These are phyloP conservation scores for Portunus trituberculatus DNA, from an alignment of 1,140 invertebrate genomes.

Conservation along the genomic window DNA sequence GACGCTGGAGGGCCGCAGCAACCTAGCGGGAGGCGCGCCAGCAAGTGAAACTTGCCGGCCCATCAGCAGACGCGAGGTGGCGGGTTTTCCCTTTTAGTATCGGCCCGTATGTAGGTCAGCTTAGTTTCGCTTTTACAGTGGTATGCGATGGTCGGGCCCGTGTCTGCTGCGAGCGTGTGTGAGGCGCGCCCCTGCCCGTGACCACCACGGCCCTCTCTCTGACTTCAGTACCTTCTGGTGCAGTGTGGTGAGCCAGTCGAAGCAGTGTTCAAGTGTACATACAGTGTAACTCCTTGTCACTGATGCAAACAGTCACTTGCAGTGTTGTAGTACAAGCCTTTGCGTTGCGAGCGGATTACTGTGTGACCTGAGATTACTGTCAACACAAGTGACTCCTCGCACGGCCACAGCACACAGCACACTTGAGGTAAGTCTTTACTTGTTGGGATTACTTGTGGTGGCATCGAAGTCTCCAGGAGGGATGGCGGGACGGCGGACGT, in stretches of 20 bases:
- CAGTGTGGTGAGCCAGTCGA: slow-evolving; percentile 62
- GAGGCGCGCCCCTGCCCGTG: slow-evolving; percentile 71
- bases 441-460: slow-evolving; percentile 50
- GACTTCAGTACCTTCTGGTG: slow-evolving; percentile 60
- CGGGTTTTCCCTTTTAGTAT: slow-evolving; percentile 75
- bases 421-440: slow-evolving; percentile 49
- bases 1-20: slow-evolving; percentile 43
- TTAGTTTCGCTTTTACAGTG: slow-evolving; percentile 75
- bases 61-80: slow-evolving; percentile 67
- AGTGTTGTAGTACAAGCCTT: slow-evolving; percentile 56
- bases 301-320: slow-evolving; percentile 34
- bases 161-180: slow-evolving; percentile 74
- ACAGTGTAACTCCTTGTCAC: slow-evolving; percentile 63
- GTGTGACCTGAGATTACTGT: slow-evolving; percentile 51
- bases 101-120: slow-evolving; percentile 65
- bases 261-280: slow-evolving; percentile 60
- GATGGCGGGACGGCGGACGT: neutral
- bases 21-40: slow-evolving; percentile 60
- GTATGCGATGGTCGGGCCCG: slow-evolving; percentile 74
- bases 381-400: slow-evolving; percentile 39
- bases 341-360: slow-evolving; percentile 49
- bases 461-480: slow-evolving; percentile 57
- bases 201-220: slow-evolving; percentile 55
- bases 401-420: neutral
- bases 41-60: slow-evolving; percentile 74